A percentile compares a stretch with the other conserved stretches of the same genome.
These are phyloP conservation scores for Leucopsar rothschildi DNA, from an alignment of 2,113 vertebrate species.

Conservation along the genomic window DNA sequence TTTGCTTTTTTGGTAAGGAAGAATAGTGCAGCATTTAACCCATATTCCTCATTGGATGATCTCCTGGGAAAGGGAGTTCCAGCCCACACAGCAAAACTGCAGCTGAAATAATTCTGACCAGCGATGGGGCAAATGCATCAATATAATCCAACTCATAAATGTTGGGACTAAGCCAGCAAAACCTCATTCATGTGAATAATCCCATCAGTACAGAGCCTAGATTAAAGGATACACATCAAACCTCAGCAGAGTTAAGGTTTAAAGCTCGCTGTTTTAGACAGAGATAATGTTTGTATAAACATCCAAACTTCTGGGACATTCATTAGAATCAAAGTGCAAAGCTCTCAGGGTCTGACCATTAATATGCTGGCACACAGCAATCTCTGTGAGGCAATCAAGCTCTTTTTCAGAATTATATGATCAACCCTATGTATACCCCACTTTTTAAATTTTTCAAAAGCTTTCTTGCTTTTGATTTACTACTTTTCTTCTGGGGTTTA, in stretches of 20 bases:
- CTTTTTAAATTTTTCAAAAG: conserved; percentile 14
- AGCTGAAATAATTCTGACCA: neutral
- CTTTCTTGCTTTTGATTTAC: conserved; percentile 48
- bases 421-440: neutral
- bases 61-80: neutral
- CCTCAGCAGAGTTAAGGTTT: neutral
- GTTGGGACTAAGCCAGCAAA: neutral
- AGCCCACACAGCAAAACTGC: neutral
- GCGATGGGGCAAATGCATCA: neutral
- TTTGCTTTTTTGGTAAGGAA: neutral
- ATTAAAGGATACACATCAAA: conserved; percentile 27
- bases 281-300: neutral
- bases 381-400: neutral
- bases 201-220: neutral
- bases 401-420: neutral
- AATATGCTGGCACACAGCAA: neutral
- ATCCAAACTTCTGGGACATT: neutral
- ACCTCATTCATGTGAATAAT: neutral
- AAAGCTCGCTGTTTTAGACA: neutral
- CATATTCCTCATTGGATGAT: neutral
- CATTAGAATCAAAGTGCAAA: neutral
- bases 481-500: conserved; percentile 58
- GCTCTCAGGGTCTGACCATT: neutral
- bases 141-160: neutral
- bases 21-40: neutral